Evolutionary conservation across 2,888 invertebrate species (phyloP), one percentile per base, ranked within the genome.

Genomic region (Sphaeridia pumilis): DNA sequence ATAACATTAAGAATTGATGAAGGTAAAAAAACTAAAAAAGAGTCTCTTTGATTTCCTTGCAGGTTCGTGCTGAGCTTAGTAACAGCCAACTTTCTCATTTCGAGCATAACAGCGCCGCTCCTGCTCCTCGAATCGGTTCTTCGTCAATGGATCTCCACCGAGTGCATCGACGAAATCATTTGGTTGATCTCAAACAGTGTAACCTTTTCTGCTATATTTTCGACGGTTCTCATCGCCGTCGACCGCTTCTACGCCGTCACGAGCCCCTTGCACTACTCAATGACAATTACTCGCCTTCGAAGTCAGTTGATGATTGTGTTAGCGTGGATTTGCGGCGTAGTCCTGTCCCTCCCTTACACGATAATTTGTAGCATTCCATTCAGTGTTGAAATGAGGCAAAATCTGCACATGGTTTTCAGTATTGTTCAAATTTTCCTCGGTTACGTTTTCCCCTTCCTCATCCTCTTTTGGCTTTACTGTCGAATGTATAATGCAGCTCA

Each of bases 211-310:
- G 72, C 74, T 48, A 72, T 74, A 43, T 70, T 74, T 54, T 74
- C 75, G 5, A 68, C 75, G 20, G 67, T 74, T 5, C 70, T 74
- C 49, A 74, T 76, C 48, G 73, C 74, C 12, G 67, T 74, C 28
- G 75, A 75, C 67, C 68, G 76, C 51, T 74, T 73, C 64, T 71
- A 70, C 60, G 75, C 75, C 4, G 74, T 76, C 22, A 72, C 73
- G 20, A 71, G 70, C 24, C 75, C 76, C 0, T 68, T 76, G 4
- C 76, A 75, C 63, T 76, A 76, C 67, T 70, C 71, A 57, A 73
- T 73, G 70, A 70, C 72, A 4, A 70, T 75, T 42, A 76, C 75
- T 1, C 63, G 72, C 10, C 67, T 67, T 36, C 67, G 74, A 24
- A 71, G 72, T 48, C 67, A 69, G 14, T 61, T 68, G 17, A 70